Evolutionary conservation across 2,888 invertebrate species (phyloP).

Genomic region (Protophormia terraenovae): DNA sequence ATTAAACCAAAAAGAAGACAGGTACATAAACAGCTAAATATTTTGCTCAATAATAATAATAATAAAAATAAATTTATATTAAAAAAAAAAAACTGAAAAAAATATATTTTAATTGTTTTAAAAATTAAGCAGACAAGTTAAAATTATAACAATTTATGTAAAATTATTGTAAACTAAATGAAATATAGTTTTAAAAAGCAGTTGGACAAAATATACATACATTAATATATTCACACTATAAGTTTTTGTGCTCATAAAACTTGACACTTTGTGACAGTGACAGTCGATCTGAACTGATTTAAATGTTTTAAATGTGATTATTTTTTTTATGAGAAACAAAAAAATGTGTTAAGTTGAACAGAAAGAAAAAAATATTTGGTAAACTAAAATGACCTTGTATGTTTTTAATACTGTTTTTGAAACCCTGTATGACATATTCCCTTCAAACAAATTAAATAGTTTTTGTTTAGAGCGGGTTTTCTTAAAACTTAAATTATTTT

Average conservation of each 20-base stretch:
- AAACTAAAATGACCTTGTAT: slow-evolving; percentile 38
- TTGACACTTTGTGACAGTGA: background rate
- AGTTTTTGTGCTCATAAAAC: background rate
- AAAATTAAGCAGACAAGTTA: background rate
- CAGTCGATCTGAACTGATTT: background rate
- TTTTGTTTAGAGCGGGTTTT: background rate
- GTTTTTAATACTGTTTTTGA: background rate
- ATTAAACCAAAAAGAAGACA: slow-evolving; percentile 8
- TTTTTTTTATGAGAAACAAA: slow-evolving; percentile 5
- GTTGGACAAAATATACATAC: background rate
- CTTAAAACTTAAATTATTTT: background rate
- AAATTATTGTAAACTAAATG: background rate
- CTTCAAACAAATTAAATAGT: background rate
- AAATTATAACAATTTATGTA: background rate
- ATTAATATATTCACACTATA: background rate
- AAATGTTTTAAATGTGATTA: background rate
- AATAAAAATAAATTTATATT: background rate
- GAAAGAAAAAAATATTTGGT: slow-evolving; percentile 13
- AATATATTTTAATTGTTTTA: background rate
- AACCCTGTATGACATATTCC: background rate
- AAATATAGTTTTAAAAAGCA: background rate
- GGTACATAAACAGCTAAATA: no score
- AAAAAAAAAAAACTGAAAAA: no score
- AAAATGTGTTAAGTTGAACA: background rate
- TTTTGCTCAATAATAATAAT: background rate